phyloP scores from a whole-genome alignment of 2,888 invertebrate genomes.

The Baronia brevicornis region DNA sequence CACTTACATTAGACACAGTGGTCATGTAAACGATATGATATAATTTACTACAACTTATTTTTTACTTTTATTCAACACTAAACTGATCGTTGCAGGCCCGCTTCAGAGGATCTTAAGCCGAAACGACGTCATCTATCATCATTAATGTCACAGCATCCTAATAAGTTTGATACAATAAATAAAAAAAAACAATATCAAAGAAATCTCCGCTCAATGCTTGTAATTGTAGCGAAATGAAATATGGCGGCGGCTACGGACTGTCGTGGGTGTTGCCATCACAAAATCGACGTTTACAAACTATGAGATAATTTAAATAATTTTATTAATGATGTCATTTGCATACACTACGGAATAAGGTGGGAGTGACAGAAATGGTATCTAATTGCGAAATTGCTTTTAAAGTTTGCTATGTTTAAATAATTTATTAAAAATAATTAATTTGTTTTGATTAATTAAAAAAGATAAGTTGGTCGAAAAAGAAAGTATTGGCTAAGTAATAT shows the following conservation, averaged over 20 bases:
- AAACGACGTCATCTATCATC: slow-evolving; percentile 70
- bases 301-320: slow-evolving; percentile 66
- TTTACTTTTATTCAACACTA: slow-evolving; percentile 36
- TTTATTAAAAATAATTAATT: too few species aligned
- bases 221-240: slow-evolving; percentile 71
- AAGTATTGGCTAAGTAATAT: too few species aligned
- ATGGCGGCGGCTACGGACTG: slow-evolving; percentile 50
- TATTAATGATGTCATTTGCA: slow-evolving; percentile 54
- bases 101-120: slow-evolving; percentile 56
- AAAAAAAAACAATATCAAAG: slow-evolving; percentile 66
- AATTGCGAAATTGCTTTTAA: too few species aligned
- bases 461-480: too few species aligned
- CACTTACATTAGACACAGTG: slow-evolving; percentile 14
- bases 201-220: slow-evolving; percentile 68
- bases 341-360: slow-evolving; percentile 32
- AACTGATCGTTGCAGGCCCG: slow-evolving; percentile 40
- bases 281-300: slow-evolving; percentile 67
- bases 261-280: slow-evolving; percentile 62
- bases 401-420: too few species aligned
- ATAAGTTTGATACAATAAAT: slow-evolving; percentile 71
- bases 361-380: slow-evolving; percentile 25
- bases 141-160: slow-evolving; percentile 71
- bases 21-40: slow-evolving; percentile 32
- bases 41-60: slow-evolving; percentile 39
- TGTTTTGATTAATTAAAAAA: too few species aligned